Percentiles rank a stretch among this genome's conserved stretches.
Evolutionary conservation across 23 tunicate genomes (phyloP).

Genomic region (Corella eumyota): DNA sequence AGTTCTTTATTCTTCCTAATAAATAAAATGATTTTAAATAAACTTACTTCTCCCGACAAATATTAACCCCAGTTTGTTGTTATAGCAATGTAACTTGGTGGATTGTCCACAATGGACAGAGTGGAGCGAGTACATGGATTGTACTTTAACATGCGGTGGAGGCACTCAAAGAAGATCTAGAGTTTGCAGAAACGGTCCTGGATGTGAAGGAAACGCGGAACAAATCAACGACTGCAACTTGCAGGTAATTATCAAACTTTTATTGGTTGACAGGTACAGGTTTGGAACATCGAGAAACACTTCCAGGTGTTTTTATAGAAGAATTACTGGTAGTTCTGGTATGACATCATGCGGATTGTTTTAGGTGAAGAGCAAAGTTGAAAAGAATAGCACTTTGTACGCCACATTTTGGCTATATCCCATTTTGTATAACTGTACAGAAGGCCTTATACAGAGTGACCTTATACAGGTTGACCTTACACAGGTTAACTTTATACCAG

Average conservation of each 20-base stretch:
- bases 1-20: neutral
- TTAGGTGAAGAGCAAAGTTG: too few relatives aligned
- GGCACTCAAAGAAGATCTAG: constrained; percentile 45
- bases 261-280: too few relatives aligned
- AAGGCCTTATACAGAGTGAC: too few relatives aligned
- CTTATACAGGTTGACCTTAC: too few relatives aligned
- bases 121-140: constrained; percentile 39
- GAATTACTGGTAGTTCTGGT: too few relatives aligned
- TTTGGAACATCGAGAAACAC: too few relatives aligned
- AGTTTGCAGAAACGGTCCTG: constrained; percentile 42
- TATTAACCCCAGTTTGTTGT: neutral
- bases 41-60: neutral
- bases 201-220: constrained; percentile 43
- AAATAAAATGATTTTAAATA: neutral
- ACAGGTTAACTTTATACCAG: too few relatives aligned
- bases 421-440: too few relatives aligned
- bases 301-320: too few relatives aligned
- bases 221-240: constrained; percentile 38
- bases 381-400: too few relatives aligned
- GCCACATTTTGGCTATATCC: too few relatives aligned
- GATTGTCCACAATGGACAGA: constrained; percentile 47
- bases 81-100: constrained; percentile 23
- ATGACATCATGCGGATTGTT: too few relatives aligned
- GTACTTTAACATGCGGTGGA: constrained; percentile 59
- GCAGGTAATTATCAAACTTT: constrained; percentile 62